Percentiles rank a stretch among this genome's conserved stretches.
Evolutionary conservation across 2,113 vertebrate species (phyloP).

Genomic region (Plecturocebus donacophilus): DNA sequence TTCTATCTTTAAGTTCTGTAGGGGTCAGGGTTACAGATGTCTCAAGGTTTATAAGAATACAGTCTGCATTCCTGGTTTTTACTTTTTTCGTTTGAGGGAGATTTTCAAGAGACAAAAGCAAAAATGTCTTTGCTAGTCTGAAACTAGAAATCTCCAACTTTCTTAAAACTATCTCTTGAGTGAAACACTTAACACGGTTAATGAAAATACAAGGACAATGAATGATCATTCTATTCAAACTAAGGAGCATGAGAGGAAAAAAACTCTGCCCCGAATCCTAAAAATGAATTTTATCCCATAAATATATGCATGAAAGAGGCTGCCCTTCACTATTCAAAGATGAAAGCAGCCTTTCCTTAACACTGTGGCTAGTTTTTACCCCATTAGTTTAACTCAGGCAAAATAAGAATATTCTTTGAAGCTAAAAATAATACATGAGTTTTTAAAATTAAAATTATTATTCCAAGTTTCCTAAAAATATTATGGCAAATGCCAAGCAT

Average conservation of each 20-base stretch:
- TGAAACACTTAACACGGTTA: neutral
- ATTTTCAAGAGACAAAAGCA: conserved; percentile 5
- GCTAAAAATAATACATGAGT: conserved; percentile 34
- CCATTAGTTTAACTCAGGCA: neutral
- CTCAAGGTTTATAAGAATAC: neutral
- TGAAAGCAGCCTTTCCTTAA: neutral
- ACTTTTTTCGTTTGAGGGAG: neutral
- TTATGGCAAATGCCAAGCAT: conserved; percentile 52
- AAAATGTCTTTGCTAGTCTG: conserved; percentile 5
- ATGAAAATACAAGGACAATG: neutral
- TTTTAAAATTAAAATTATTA: conserved; percentile 54
- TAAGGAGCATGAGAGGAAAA: neutral
- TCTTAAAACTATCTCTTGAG: neutral
- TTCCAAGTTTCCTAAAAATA: conserved; percentile 43
- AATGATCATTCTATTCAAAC: conserved; percentile 28
- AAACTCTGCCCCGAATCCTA: neutral
- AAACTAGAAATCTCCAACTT: neutral
- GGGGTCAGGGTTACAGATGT: neutral
- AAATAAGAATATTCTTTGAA: conserved; percentile 48
- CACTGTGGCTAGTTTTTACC: neutral
- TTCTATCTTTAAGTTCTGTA: neutral
- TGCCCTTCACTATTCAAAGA: neutral
- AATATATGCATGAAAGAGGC: neutral
- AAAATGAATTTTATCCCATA: neutral
- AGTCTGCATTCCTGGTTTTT: neutral